Conservation (phyloP, 1,140 invertebrate genomes). For the Atta texana region DNA sequence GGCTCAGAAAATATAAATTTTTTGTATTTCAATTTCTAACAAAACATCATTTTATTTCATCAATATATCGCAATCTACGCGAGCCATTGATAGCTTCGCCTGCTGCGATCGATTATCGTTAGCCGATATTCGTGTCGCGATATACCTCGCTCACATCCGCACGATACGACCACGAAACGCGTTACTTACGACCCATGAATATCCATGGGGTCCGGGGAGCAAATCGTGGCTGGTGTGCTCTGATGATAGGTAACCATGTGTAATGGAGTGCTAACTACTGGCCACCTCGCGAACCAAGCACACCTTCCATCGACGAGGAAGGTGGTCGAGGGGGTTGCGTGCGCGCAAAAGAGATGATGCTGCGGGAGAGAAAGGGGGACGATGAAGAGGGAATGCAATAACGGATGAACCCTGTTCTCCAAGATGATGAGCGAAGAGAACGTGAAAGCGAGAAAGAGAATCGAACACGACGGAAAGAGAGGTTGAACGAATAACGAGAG, state of each 20-base stretch:
- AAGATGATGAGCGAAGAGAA: conserved; percentile 33
- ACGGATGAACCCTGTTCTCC: conserved; percentile 7
- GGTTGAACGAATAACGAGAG: conserved; percentile 51
- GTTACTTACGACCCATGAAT: conserved; percentile 77
- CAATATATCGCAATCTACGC: conserved; percentile 22
- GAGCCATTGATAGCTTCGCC: conserved; percentile 33
- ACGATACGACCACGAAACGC: conserved; percentile 56
- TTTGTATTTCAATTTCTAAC: not conserved
- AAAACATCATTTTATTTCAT: conserved; percentile 23
- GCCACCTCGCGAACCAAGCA: conserved; percentile 80
- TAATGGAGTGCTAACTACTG: conserved; percentile 84
- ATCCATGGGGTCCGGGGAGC: conserved; percentile 74
- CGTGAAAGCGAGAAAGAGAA: not conserved
- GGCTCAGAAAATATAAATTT: not conserved
- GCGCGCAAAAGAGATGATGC: conserved; percentile 31
- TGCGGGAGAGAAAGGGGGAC: conserved; percentile 40
- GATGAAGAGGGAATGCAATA: conserved; percentile 51
- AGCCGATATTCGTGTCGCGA: conserved; percentile 48
- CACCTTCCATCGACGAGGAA: conserved; percentile 69
- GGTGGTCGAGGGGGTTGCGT: conserved; percentile 47
- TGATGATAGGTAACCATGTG: conserved; percentile 84
- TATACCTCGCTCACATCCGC: conserved; percentile 9
- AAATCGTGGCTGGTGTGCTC: conserved; percentile 78
- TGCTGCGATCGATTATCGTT: conserved; percentile 68
- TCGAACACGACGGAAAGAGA: conserved; percentile 46